Conservation (phyloP, 2,888 invertebrate species). For the Frankliniella intonsa region DNA sequence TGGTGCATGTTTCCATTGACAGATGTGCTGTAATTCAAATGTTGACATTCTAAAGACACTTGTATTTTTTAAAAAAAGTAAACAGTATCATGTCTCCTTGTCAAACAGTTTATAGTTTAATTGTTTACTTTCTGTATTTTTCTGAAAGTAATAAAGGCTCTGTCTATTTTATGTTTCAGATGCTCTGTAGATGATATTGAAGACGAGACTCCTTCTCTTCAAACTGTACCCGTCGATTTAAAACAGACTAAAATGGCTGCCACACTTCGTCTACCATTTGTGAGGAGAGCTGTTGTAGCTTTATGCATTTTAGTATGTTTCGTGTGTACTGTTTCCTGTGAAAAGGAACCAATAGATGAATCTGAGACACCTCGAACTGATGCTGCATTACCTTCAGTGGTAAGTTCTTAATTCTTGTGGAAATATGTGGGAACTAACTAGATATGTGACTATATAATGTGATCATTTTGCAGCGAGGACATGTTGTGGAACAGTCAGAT, state of each 20-base stretch:
- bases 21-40: no score
- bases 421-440: not conserved
- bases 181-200: not conserved
- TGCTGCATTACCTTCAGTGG: not conserved
- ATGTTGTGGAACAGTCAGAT: constrained; percentile 6
- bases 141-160: not conserved
- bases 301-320: not conserved
- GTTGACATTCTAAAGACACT: not conserved
- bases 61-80: no score
- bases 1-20: no score
- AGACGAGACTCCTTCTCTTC: not conserved
- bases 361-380: not conserved
- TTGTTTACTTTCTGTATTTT: not conserved
- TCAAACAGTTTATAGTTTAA: not conserved
- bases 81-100: no score
- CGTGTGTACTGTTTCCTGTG: not conserved
- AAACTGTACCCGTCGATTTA: not conserved
- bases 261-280: not conserved
- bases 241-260: not conserved
- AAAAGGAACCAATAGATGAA: not conserved
- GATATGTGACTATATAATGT: not conserved
- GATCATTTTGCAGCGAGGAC: not conserved
- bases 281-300: not conserved
- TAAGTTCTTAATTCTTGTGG: not conserved
- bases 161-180: not conserved